Percentiles rank a stretch among this genome's conserved stretches.
These are phyloP conservation scores for Fragariocoptes setiger DNA, from an alignment of 1,140 invertebrate species.

Conservation along the genomic window DNA sequence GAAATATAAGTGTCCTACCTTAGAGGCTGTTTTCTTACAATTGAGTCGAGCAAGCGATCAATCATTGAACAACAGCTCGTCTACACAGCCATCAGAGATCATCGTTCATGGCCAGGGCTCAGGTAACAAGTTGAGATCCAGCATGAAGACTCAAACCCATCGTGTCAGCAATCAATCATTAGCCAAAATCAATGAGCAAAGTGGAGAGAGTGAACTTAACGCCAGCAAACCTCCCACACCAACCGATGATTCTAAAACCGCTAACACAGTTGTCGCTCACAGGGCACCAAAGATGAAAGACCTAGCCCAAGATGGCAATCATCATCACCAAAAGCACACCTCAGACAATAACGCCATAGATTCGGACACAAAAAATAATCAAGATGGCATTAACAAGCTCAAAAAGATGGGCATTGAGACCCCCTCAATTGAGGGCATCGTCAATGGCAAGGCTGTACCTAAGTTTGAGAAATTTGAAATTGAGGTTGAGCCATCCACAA, in stretches of 20 bases:
- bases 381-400: neutral
- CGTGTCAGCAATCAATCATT: neutral
- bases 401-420: neutral
- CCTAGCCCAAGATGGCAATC: neutral
- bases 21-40: slow-evolving; percentile 78
- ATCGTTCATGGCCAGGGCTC: neutral
- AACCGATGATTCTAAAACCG: neutral
- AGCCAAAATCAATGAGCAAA: neutral
- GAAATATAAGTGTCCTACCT: slow-evolving; percentile 41
- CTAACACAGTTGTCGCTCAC: neutral
- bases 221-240: neutral
- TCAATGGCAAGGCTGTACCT: neutral
- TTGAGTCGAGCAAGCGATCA: slow-evolving; percentile 32
- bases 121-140: neutral
- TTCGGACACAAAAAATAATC: neutral
- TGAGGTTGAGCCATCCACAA: neutral
- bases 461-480: neutral
- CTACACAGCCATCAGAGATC: neutral
- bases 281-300: neutral
- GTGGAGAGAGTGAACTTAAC: neutral
- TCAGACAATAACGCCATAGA: neutral
- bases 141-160: neutral
- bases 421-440: neutral
- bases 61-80: slow-evolving; percentile 1
- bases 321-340: neutral